Conservation (phyloP, 2,113 vertebrate species). For the Bujurquina vittata region DNA sequence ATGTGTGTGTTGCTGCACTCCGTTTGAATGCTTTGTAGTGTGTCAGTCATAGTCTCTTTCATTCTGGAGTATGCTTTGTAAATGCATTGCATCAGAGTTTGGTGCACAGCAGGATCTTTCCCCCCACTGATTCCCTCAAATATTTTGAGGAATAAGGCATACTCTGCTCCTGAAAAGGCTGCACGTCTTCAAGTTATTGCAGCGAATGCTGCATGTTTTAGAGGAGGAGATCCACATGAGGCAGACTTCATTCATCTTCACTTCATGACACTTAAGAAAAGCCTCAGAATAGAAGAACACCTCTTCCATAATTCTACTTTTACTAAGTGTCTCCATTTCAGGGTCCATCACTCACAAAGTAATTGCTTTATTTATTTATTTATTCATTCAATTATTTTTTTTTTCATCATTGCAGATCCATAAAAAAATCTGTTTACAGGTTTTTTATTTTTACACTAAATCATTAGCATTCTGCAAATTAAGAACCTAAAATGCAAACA, state of each 20-base stretch:
- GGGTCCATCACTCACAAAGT: too few relatives aligned
- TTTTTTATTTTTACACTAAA: background rate
- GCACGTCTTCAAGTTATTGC: background rate
- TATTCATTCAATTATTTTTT: too few relatives aligned
- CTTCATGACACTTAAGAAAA: background rate
- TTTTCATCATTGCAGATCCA: too few relatives aligned
- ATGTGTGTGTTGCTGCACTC: background rate
- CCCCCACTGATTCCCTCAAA: background rate
- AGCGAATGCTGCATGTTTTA: background rate
- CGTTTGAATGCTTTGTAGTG: background rate
- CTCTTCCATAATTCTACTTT: too few relatives aligned
- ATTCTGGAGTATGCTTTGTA: background rate
- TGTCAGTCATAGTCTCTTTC: background rate
- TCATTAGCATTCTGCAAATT: background rate
- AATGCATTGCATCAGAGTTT: constrained; percentile 2
- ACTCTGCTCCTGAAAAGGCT: background rate
- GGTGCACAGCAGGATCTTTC: background rate
- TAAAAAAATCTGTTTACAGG: too few relatives aligned
- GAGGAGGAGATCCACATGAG: background rate
- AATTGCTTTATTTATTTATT: too few relatives aligned
- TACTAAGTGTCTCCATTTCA: too few relatives aligned
- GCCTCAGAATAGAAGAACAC: too few relatives aligned
- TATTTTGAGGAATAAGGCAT: background rate
- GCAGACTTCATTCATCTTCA: too few relatives aligned
- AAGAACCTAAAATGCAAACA: too few relatives aligned